Base-by-base conservation (phyloP, 1,140 invertebrate genomes). In the Nasonia giraulti region DNA sequence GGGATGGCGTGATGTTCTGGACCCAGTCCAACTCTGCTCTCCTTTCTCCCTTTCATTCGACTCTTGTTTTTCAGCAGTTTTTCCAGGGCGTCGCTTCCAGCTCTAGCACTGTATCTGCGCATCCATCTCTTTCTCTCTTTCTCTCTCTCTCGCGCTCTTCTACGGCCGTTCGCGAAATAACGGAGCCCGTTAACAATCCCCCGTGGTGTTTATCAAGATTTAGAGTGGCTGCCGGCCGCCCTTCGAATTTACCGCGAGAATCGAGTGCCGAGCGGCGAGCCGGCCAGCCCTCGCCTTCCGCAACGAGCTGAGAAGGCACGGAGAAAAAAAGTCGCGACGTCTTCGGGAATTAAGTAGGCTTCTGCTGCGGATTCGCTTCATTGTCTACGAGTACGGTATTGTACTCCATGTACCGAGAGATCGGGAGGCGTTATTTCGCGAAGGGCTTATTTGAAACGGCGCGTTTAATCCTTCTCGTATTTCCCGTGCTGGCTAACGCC, bases 171-270 rank as follows among this genome's bases (percentile, higher is more conserved):
- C 73, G 44, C 62, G 75, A 85, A 85, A 85, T 85, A 82, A 85
- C 84, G 62, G 31, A 69, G 74, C 74, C 69, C 74, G 80, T 82
- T 85, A 85, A 85, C 84, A 82, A 85, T 78, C 79, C 74, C 66
- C 20, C 79, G 74, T 47, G 84, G 73, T 78, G 78, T 85, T 82
- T 85, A 85, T 85, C 84, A 85, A 85, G 84, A 85, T 85, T 85
- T 85, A 82, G 66, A 82, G 47, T 31, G 40, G 23, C 20, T 40
- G 62, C 31, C 12, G 5, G 80, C 85, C 84, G 85, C 86, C 79
- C 80, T 76, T 78, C 74, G 85, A 89, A 89, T 87, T 80, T 62
- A 85, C 69, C 31, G n/a, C 68, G 85, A 83, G 86, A 87, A 88
- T 88, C 88, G 33, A 83, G 73, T 47, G 47, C 17, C 69, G 27